Evolutionary conservation across 2,113 vertebrate genomes (phyloP).

Genomic region (Rhipidura dahli): DNA sequence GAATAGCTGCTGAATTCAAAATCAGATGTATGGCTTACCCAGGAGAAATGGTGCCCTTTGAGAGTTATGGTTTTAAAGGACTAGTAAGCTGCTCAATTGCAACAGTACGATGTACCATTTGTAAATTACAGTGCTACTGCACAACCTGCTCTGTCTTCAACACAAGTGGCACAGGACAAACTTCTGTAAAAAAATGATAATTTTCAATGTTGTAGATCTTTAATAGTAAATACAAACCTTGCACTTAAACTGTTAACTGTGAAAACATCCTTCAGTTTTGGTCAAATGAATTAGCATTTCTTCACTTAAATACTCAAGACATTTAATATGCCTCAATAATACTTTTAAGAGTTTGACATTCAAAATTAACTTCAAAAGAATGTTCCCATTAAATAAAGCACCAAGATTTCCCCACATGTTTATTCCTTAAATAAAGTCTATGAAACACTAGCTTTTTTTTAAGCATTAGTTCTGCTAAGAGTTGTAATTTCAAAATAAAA

Average conservation of each 20-base stretch:
- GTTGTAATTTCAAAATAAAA: conserved; percentile 37
- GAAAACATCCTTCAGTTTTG: neutral
- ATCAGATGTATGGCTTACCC: neutral
- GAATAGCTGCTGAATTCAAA: neutral
- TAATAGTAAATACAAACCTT: neutral
- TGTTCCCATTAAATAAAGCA: neutral
- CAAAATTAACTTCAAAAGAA: conserved; percentile 17
- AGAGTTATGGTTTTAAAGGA: neutral
- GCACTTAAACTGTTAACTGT: neutral
- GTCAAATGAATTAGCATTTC: neutral
- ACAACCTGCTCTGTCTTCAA: neutral
- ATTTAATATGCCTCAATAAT: conserved; percentile 2
- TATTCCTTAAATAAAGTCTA: conserved; percentile 48
- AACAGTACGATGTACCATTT: neutral
- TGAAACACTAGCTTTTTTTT: neutral
- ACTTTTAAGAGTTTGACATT: neutral
- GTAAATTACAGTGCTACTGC: neutral
- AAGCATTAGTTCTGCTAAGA: conserved; percentile 27
- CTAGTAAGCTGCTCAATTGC: neutral
- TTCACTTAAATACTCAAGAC: neutral
- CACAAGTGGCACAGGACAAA: neutral
- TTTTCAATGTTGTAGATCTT: neutral
- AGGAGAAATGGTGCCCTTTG: neutral
- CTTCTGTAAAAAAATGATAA: neutral
- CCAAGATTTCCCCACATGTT: conserved; percentile 4